A percentile compares a stretch with the other conserved stretches of the same genome.
These are phyloP conservation scores for Oreochromis grahami DNA, from an alignment of 2,797 vertebrate species.

Conservation along the genomic window DNA sequence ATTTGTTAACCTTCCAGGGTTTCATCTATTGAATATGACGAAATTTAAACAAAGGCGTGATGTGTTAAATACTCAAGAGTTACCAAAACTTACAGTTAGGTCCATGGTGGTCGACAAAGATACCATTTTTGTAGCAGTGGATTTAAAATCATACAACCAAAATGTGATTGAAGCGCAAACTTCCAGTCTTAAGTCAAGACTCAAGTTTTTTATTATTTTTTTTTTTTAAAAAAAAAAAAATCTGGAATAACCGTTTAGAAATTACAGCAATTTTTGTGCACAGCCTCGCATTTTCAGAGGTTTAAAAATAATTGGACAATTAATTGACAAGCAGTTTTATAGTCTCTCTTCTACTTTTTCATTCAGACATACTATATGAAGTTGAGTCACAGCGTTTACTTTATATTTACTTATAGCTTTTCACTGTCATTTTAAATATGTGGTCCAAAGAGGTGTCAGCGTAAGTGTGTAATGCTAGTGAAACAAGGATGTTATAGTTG, in stretches of 20 bases:
- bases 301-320: neutral
- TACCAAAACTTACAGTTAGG: neutral
- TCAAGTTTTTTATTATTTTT: neutral
- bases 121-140: neutral
- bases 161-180: neutral
- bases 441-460: neutral
- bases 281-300: neutral
- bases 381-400: neutral
- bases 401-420: neutral
- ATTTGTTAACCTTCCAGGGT: neutral
- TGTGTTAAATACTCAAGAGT: neutral
- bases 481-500: neutral
- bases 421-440: neutral
- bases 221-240: neutral
- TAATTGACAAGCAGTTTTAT: neutral
- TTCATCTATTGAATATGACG: neutral
- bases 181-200: neutral
- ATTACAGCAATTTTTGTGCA: neutral
- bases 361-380: neutral
- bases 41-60: neutral
- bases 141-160: neutral
- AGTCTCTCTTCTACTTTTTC: neutral
- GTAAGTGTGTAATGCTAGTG: neutral
- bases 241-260: neutral
- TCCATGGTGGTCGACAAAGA: neutral